These are phyloP conservation scores for Diarsia rubi DNA, from an alignment of 2,888 invertebrate species.

Conservation along the genomic window DNA sequence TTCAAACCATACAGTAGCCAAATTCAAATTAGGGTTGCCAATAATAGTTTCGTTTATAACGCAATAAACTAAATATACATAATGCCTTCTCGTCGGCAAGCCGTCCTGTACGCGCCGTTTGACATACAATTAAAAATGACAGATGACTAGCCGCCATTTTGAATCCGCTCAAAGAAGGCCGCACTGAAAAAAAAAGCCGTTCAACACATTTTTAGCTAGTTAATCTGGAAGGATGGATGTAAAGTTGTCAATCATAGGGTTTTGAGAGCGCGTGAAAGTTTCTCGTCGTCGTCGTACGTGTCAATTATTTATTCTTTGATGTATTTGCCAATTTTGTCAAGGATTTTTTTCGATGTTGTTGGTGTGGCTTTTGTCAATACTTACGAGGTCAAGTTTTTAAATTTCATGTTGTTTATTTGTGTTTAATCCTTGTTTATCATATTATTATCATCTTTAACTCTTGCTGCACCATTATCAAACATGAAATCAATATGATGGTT, in stretches of 20 bases:
- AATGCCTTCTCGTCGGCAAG: constrained; percentile 79
- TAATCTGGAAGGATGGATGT: constrained; percentile 77
- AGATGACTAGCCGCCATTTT: constrained; percentile 87
- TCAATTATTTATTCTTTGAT: constrained; percentile 63
- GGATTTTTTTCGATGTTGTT: constrained; percentile 31
- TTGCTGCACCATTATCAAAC: not conserved
- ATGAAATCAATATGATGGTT: not conserved
- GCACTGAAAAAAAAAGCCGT: constrained; percentile 77
- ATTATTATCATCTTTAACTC: too few relatives aligned
- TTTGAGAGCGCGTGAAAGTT: constrained; percentile 58
- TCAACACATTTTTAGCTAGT: constrained; percentile 83
- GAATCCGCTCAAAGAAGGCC: constrained; percentile 81
- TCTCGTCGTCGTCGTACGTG: constrained; percentile 49
- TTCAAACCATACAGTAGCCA: constrained; percentile 62
- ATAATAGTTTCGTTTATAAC: constrained; percentile 86
- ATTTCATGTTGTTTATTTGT: not conserved
- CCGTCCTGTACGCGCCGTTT: constrained; percentile 74
- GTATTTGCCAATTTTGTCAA: constrained; percentile 57
- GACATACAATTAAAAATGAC: constrained; percentile 91
- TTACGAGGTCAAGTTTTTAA: not conserved
- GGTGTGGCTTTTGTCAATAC: not conserved
- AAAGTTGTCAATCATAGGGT: constrained; percentile 77
- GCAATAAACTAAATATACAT: constrained; percentile 89
- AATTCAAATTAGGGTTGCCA: constrained; percentile 80
- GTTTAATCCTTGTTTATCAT: not conserved